Evolutionary conservation across 2,888 invertebrate genomes (phyloP).

Genomic region (Barypeithes pellucidus): DNA sequence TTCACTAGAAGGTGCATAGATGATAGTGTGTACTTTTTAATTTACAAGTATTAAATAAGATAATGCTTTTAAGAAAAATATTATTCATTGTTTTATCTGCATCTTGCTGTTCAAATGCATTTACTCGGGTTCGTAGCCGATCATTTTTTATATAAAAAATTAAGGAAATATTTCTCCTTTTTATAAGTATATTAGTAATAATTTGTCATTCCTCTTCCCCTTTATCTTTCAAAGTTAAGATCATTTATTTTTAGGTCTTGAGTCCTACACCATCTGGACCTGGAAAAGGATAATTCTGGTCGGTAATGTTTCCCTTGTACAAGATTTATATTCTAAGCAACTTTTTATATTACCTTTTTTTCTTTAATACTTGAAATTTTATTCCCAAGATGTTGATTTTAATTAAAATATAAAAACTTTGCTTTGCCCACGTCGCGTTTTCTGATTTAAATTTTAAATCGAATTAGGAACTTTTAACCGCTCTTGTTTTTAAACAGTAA

Average conservation of each 20-base stretch:
- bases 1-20: too few species aligned
- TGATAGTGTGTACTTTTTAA: too few species aligned
- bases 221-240: conserved; percentile 14
- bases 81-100: too few species aligned
- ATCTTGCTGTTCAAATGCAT: too few species aligned
- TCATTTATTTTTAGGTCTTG: conserved; percentile 20
- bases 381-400: conserved; percentile 27
- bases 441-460: conserved; percentile 28
- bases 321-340: conserved; percentile 23
- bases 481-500: conserved; percentile 11
- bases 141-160: neutral
- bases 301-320: conserved; percentile 18
- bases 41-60: too few species aligned
- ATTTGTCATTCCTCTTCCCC: conserved; percentile 8
- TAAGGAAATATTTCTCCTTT: neutral
- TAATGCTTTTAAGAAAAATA: too few species aligned
- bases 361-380: conserved; percentile 20
- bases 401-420: conserved; percentile 29
- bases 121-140: too few species aligned
- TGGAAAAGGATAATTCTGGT: conserved; percentile 15
- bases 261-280: conserved; percentile 14
- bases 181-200: conserved; percentile 6
- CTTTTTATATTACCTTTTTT: conserved; percentile 24
- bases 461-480: conserved; percentile 26
- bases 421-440: neutral